Evolutionary conservation across 2,113 vertebrate genomes (phyloP), one percentile per base, ranked within the genome.

Genomic region (Sinosuthora webbiana): DNA sequence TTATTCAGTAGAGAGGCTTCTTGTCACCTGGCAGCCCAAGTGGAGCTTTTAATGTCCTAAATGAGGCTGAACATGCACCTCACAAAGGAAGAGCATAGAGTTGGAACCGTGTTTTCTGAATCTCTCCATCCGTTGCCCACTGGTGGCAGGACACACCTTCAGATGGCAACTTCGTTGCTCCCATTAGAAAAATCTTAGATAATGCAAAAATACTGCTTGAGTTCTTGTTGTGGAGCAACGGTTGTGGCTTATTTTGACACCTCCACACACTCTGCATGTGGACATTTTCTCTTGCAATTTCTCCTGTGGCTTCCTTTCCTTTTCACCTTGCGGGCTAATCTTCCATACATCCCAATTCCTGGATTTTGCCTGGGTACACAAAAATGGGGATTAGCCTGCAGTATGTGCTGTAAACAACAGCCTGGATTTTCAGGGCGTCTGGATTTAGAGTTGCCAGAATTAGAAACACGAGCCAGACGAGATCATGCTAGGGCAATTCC

Each of bases 401-500:
- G 69, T 37, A 49, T 25, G 9, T 3, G 2, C 85, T 74, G 71
- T 47, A 89, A 97, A 78, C 93, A 94, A 47, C 78, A 91, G 93
- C 93, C 47, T 35, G 92, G 93, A 90, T 96, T 96, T 97, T 63
- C 86, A 93, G 77, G 74, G 53, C 88, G 76, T 87, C 83, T 93
- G 90, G 95, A 94, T 93, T 96, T 95, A 95, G 76, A 91, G 88
- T 69, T 65, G 76, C 96, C 93, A 73, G 90, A 96, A 94, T 96
- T 97, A 97, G 96, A 93, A 97, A 92, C 86, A 76, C 11, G 56
- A 96, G 79, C 88, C 87, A 6, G 13, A 56, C 45, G 10, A 84
- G 91, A 89, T 92, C 89, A 83, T 23, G 79, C 85, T 65, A 86
- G 88, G 90, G 94, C 95, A 93, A 64, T 95, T 95, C 90, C 80